Evolutionary conservation across 2,888 invertebrate genomes (phyloP).

Genomic region (Agriopis marginaria): DNA sequence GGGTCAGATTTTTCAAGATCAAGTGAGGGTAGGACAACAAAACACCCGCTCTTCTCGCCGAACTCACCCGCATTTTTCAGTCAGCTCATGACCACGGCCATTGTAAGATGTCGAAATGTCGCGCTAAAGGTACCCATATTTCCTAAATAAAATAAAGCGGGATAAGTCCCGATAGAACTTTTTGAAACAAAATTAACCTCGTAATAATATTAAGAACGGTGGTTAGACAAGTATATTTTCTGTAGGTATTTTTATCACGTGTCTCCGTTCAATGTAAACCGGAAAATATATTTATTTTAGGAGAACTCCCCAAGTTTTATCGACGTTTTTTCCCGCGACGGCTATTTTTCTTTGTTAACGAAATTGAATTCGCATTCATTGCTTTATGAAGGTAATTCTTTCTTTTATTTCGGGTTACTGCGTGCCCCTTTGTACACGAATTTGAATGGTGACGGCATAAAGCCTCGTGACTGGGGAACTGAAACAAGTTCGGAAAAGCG

Average conservation of each 20-base stretch:
- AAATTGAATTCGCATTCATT: constrained; percentile 76
- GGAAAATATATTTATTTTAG: constrained; percentile 44
- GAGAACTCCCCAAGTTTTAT: constrained; percentile 41
- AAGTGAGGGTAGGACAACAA: no score
- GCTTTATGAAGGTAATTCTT: constrained; percentile 67
- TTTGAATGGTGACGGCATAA: constrained; percentile 42
- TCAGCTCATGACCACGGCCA: no score
- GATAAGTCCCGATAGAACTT: no score
- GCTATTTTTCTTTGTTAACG: constrained; percentile 74
- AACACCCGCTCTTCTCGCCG: no score
- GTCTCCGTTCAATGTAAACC: constrained; percentile 31
- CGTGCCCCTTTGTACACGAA: constrained; percentile 42
- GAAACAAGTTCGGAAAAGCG: constrained; percentile 36
- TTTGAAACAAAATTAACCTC: no score
- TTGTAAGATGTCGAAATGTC: no score
- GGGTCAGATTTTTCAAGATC: no score
- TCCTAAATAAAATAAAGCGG: no score
- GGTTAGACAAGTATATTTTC: neutral
- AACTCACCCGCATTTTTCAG: no score
- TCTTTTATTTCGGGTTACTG: constrained; percentile 57
- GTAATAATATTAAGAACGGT: neutral
- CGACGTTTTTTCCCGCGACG: constrained; percentile 47
- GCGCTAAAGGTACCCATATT: no score
- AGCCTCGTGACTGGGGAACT: constrained; percentile 32
- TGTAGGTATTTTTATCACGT: neutral